Evolutionary conservation across 2,797 vertebrate genomes (phyloP).

Genomic region (Artibeus jamaicensis): DNA sequence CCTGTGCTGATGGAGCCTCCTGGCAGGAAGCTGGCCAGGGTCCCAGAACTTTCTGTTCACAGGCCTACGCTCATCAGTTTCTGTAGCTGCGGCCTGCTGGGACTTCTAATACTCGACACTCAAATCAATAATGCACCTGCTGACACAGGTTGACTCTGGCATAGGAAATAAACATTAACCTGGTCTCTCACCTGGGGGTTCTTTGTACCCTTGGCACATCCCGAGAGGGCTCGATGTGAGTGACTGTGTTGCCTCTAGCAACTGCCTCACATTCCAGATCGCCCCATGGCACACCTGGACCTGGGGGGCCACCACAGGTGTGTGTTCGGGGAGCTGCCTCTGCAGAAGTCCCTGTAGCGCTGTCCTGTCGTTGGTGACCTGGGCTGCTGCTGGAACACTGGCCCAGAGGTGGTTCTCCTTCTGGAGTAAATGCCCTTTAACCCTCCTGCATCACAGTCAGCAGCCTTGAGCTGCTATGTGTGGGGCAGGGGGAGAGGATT

Average conservation of each 20-base stretch:
- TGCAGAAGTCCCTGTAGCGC: not conserved
- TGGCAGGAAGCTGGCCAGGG: not conserved
- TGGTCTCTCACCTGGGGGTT: not conserved
- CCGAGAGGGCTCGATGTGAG: not conserved
- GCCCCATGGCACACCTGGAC: not conserved
- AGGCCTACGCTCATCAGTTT: not conserved
- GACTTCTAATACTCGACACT: not conserved
- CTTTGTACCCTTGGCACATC: not conserved
- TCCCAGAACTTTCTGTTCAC: not conserved
- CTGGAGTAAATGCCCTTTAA: not conserved
- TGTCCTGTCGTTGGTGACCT: not conserved
- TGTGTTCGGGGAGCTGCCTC: not conserved
- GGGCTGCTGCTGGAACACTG: not conserved
- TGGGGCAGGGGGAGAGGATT: not conserved
- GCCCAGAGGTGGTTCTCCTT: not conserved
- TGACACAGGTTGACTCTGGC: not conserved
- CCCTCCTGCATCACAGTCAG: not conserved
- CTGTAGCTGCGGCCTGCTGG: not conserved
- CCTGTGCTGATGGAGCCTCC: not conserved
- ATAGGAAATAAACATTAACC: not conserved
- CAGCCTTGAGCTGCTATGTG: not conserved
- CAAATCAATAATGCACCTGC: not conserved
- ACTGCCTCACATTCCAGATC: not conserved
- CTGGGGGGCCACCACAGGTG: too few species aligned
- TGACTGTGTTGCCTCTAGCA: not conserved